Percentiles rank a stretch among this genome's conserved stretches.
Conservation (phyloP, 2,797 vertebrate genomes). For the Caiman crocodilus region DNA sequence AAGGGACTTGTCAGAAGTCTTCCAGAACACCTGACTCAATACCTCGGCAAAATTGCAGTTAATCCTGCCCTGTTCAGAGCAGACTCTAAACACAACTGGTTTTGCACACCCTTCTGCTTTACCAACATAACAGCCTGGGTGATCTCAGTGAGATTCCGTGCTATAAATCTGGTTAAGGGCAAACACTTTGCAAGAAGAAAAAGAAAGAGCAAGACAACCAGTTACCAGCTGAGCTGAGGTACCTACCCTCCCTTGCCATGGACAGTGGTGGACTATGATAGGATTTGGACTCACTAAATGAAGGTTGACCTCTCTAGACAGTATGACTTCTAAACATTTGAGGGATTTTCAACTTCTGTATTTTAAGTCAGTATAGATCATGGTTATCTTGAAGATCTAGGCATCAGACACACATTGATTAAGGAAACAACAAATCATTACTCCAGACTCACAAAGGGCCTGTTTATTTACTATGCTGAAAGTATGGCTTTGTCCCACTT, state of each 20-base stretch:
- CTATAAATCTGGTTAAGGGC: not conserved
- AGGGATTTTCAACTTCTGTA: not conserved
- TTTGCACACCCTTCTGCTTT: conserved; percentile 32
- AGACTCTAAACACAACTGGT: not conserved
- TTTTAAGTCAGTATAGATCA: not conserved
- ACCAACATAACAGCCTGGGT: not conserved
- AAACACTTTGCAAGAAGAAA: not conserved
- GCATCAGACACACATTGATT: not conserved
- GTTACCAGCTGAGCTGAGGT: not conserved
- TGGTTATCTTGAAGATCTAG: conserved; percentile 14
- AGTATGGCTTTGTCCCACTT: not conserved
- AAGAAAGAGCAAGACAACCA: conserved; percentile 8
- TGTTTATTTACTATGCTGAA: not conserved
- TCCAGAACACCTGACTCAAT: not conserved
- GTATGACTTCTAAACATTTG: not conserved
- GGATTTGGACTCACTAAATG: not conserved
- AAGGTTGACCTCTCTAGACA: not conserved
- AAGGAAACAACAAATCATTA: fast-evolving
- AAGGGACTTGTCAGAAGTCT: conserved; percentile 44
- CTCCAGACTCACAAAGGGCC: conserved; percentile 10
- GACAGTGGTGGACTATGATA: not conserved
- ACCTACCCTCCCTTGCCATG: not conserved
- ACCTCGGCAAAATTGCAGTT: conserved; percentile 46
- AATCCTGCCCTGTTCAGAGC: not conserved
- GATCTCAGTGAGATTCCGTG: not conserved